Conservation (phyloP, 2,113 vertebrate species). For the Corythoichthys intestinalis region DNA sequence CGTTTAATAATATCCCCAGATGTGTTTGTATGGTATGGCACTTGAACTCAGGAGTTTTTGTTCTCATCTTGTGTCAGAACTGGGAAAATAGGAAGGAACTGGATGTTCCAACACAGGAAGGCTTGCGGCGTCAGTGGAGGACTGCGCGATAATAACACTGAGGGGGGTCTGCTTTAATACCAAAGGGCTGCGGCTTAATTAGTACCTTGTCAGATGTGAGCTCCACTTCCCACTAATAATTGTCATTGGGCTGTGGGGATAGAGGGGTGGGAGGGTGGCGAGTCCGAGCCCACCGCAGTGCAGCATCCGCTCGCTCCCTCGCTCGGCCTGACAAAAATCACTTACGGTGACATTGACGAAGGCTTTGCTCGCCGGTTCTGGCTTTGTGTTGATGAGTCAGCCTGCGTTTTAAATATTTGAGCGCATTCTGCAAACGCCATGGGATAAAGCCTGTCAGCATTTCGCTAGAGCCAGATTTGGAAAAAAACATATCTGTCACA, state of each 20-base stretch:
- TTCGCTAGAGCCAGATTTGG: neutral
- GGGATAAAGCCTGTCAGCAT: neutral
- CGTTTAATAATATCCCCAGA: conserved; percentile 3
- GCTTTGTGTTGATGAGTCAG: conserved; percentile 21
- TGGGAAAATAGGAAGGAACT: neutral
- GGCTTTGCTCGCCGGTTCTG: conserved; percentile 2
- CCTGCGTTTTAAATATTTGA: conserved; percentile 18
- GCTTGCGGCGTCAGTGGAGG: neutral
- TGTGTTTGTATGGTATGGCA: conserved; percentile 5
- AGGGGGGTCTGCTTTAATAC: conserved; percentile 8
- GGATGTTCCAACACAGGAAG: neutral
- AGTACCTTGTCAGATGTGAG: conserved; percentile 11
- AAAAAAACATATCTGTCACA: conserved; percentile 2
- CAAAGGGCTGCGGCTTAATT: conserved; percentile 3
- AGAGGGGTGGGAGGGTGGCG: neutral
- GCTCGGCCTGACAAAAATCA: conserved; percentile 13
- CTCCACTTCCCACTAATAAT: neutral
- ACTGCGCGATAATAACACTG: neutral
- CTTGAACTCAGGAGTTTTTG: neutral
- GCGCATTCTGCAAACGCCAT: conserved; percentile 6
- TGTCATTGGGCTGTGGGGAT: conserved; percentile 17
- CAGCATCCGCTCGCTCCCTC: conserved; percentile 5
- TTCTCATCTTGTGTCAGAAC: conserved; percentile 1
- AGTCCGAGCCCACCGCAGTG: conserved; percentile 21
- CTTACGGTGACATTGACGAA: conserved; percentile 22